Evolutionary conservation across 2,888 invertebrate species (phyloP).

Genomic region (Yponomeuta evonymella): DNA sequence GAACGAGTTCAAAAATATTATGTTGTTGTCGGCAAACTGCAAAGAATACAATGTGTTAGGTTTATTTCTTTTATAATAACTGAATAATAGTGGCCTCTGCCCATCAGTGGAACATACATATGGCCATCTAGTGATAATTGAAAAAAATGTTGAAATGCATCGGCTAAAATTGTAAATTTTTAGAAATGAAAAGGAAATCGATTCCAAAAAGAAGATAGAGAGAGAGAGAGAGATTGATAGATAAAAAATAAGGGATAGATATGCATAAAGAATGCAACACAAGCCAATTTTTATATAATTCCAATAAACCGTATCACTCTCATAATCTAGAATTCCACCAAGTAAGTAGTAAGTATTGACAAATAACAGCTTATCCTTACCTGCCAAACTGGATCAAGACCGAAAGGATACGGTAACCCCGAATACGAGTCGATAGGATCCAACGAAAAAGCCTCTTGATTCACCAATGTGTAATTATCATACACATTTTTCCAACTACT

Average conservation of each 20-base stretch:
- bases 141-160: not conserved
- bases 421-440: slow-evolving; percentile 63
- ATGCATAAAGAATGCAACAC: too few species aligned
- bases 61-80: not conserved
- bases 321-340: slow-evolving; percentile 5
- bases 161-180: too few species aligned
- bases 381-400: slow-evolving; percentile 85
- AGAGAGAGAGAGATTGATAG: not conserved
- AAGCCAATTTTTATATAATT: too few species aligned
- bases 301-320: not conserved
- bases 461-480: slow-evolving; percentile 42
- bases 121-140: too few species aligned
- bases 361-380: slow-evolving; percentile 34
- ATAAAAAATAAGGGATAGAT: too few species aligned
- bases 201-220: not conserved
- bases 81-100: too few species aligned
- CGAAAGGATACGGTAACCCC: slow-evolving; percentile 79
- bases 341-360: not conserved
- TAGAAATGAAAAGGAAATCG: not conserved
- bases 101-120: too few species aligned
- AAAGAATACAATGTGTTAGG: not conserved
- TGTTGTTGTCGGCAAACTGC: slow-evolving; percentile 78
- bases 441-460: slow-evolving; percentile 49
- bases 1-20: slow-evolving; percentile 83
- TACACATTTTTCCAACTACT: slow-evolving; percentile 76